Percentiles rank a stretch among this genome's conserved stretches.
phyloP scores from a whole-genome alignment of 92 coral and sea anemone genomes.

The Galaxea fascicularis region DNA sequence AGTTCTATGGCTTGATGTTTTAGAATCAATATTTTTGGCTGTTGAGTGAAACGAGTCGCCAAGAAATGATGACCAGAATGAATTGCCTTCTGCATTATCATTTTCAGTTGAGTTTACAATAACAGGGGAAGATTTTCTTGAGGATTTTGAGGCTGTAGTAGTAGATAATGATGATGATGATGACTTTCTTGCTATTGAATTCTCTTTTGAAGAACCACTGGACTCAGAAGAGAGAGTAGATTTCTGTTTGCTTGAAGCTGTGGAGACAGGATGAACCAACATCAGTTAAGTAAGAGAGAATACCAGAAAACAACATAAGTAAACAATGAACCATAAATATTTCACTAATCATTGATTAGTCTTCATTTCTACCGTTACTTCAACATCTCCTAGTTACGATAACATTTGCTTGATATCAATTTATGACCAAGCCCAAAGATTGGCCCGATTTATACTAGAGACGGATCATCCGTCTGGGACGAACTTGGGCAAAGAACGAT shows the following conservation, averaged over 20 bases:
- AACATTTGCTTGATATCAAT: too few relatives aligned
- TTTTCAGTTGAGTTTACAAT: conserved; percentile 31
- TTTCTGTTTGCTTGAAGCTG: conserved; percentile 27
- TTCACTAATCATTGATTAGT: neutral
- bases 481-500: too few relatives aligned
- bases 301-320: neutral
- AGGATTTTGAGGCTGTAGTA: neutral
- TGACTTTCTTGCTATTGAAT: conserved; percentile 21
- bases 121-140: conserved; percentile 29
- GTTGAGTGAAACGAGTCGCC: conserved; percentile 56
- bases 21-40: conserved; percentile 4
- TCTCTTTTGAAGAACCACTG: conserved; percentile 12
- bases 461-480: too few relatives aligned
- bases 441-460: too few relatives aligned
- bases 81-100: conserved; percentile 57
- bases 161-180: conserved; percentile 10
- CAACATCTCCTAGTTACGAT: too few relatives aligned
- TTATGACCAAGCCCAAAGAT: too few relatives aligned
- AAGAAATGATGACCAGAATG: conserved; percentile 90
- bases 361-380: too few relatives aligned
- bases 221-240: neutral
- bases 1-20: conserved; percentile 27
- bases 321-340: neutral
- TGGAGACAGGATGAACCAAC: neutral
- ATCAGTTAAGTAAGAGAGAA: neutral